Evolutionary conservation across 1,140 invertebrate genomes (phyloP), one percentile per base, ranked within the genome.

Genomic region (Chrysopa pallens): DNA sequence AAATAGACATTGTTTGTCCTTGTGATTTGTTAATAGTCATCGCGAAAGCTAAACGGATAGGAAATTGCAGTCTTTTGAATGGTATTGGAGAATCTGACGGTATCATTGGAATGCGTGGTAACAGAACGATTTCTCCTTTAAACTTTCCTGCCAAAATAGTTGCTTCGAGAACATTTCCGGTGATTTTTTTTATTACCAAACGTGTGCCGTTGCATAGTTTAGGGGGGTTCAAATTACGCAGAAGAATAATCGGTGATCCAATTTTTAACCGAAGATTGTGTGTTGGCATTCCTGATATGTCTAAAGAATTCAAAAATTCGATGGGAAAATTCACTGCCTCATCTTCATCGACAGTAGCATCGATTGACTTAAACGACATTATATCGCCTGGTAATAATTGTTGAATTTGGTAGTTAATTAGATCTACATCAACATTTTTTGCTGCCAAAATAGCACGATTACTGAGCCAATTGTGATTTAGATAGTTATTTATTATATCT

Each of bases 21-120:
- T 73, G 68, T 5, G 60, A 50, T 50, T 70, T 71, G 43, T 72
- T 69, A 2, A 70, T 66, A 6, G 67, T 64, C 52, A 72, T 66
- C 11, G 64, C 63, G 50, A 66, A 72, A 6, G 56, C 51, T 1
- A 67, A 48, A 39, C 57, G 42, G 6, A 73, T 43, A 14, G 69
- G 63, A 56, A 71, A 70, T 47, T 73, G 68, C 4, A 60, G 14
- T 27, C 64, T 36, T 51, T 57, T 58, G 42, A 70, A 56, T 28
- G 40, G 13, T 38, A 61, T 52, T 14, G 56, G 51, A 8, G 48
- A 33, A 36, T 59, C 48, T 29, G 47, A 47, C 13, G 51, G 53
- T 35, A 51, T 53, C 38, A 59, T 39, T 17, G 50, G 46, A 39
- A 57, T 52, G n/a, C 51, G 42, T 42, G 60, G 60, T 36, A 67